Evolutionary conservation across 2,888 invertebrate genomes (phyloP), one percentile per base, ranked within the genome.

Genomic region (Leucania comma): DNA sequence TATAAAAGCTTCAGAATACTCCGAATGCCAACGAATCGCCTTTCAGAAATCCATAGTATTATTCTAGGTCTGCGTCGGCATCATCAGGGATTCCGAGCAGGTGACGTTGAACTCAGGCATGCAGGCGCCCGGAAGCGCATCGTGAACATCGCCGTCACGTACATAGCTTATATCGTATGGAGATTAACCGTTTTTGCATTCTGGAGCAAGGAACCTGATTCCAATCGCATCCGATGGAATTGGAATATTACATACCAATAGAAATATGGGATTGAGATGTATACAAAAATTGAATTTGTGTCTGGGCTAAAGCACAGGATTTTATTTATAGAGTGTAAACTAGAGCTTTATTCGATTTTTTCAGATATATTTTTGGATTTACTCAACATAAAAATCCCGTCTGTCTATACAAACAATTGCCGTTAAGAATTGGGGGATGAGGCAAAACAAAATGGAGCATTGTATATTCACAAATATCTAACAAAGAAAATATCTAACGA

Each of bases 171-270:
- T 62, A 10, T 26, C n/a, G 12, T 17, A 66, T 72, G 35, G 24
- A 58, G 53, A 73, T 65, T 57, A 51, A 60, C 60, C 29, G 38
- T 38, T 53, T 65, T 24, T 58, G 58, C 24, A 66, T 73, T 62
- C 58, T 29, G 24, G n/a, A 66, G 57, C 6, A 20, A 51, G 29
- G 32, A 42, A 78, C 22, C 29, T 38, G 54, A 64, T 57, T 71
- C 24, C 42, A 24, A 24, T 50, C 20, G 53, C 32, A 35, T 35
- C 29, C 5, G 10, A 51, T 48, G 1, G 17, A 20, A 53, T 5
- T 3, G 2, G 12, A 66, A 35, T 24, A 66, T 22, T 42, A 35
- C 32, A 35, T 22, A 26, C 4, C 32, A 8, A 48, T 20, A 10
- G 14, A 35, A 73, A 26, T 35, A 32, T 74, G 17, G 46, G n/a